A percentile compares a stretch with the other conserved stretches of the same genome.
Conservation (phyloP, 2,113 vertebrate species). For the Motacilla alba region DNA sequence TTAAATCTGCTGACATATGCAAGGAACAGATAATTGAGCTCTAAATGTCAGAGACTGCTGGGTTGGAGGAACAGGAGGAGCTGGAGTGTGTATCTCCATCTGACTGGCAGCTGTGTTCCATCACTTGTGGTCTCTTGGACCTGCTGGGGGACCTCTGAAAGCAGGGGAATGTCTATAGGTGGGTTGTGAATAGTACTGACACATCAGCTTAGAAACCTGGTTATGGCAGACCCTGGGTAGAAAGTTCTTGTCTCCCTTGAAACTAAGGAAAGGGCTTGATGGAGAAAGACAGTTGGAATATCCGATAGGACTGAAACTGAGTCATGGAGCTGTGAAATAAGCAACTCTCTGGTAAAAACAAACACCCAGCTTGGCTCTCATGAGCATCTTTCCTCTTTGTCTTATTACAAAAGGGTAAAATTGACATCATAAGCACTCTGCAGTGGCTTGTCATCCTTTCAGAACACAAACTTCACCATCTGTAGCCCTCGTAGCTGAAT, state of each 20-base stretch:
- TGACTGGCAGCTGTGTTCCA: background rate
- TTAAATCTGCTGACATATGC: background rate
- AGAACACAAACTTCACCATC: background rate
- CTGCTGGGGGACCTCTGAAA: background rate
- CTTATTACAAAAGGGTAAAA: background rate
- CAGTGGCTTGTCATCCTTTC: background rate
- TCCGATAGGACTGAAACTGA: background rate
- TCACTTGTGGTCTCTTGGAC: background rate
- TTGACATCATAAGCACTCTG: background rate
- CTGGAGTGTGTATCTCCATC: background rate
- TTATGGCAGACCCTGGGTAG: background rate
- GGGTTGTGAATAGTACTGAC: background rate
- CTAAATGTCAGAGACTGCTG: background rate
- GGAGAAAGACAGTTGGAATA: background rate
- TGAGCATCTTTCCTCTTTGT: background rate
- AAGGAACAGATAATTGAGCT: background rate
- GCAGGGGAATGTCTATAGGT: background rate
- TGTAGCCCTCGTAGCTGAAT: background rate
- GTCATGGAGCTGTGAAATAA: background rate
- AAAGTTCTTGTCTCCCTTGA: background rate
- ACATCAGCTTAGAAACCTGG: background rate
- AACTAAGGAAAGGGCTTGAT: background rate
- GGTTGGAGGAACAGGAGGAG: background rate
- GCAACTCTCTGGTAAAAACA: background rate
- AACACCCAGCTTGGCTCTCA: background rate